phyloP scores from a whole-genome alignment of 2,113 vertebrate genomes.

The Nicator chloris region DNA sequence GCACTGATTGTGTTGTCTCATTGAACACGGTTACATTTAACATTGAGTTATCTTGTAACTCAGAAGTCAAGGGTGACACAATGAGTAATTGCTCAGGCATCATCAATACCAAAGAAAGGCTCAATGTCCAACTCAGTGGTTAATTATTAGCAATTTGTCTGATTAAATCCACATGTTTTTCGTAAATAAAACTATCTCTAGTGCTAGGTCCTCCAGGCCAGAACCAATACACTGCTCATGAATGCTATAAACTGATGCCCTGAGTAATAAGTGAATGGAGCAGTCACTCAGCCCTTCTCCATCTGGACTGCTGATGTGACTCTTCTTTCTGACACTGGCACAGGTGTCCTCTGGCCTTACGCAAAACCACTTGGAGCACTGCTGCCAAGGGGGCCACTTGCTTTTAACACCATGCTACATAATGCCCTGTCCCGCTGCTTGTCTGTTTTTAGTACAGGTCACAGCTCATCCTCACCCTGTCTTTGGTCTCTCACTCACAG shows the following conservation, averaged over 20 bases:
- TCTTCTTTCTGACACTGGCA: background rate
- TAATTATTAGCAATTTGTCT: slow-evolving; percentile 59
- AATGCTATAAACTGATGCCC: background rate
- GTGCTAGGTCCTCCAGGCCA: background rate
- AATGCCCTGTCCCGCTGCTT: background rate
- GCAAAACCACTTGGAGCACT: background rate
- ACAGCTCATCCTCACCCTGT: background rate
- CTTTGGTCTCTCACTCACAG: background rate
- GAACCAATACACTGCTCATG: background rate
- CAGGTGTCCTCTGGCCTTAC: background rate
- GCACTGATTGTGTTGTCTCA: background rate
- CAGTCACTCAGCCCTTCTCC: background rate
- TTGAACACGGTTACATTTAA: no score
- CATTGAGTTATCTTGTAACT: background rate
- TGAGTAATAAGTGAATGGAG: background rate
- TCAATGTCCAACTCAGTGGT: slow-evolving; percentile 42
- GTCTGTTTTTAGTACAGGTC: background rate
- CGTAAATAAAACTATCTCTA: background rate
- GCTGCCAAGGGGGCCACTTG: background rate
- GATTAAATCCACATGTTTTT: slow-evolving; percentile 18
- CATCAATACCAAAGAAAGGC: background rate
- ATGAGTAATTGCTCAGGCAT: background rate
- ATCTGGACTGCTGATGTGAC: background rate
- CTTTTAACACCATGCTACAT: background rate
- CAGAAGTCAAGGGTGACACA: slow-evolving; percentile 1